A percentile compares a stretch with the other conserved stretches of the same genome.
Conservation (phyloP, 1,140 invertebrate species). For the Aleiodes sp. region DNA sequence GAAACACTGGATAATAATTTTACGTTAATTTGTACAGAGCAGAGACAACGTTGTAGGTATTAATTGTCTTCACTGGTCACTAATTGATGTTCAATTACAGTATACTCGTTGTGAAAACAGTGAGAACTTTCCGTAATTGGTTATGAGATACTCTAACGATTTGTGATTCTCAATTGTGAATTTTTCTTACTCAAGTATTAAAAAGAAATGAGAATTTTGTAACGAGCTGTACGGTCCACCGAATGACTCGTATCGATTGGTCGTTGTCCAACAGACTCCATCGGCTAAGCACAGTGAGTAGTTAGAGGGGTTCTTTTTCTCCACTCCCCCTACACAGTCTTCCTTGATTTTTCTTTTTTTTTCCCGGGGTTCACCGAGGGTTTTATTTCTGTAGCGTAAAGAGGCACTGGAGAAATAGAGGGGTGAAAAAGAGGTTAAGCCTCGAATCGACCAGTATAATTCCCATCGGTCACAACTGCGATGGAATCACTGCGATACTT, state of each 20-base stretch:
- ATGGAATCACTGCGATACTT: neutral
- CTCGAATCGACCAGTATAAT: neutral
- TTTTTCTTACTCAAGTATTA: conserved; percentile 6
- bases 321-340: conserved; percentile 20
- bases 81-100: conserved; percentile 50
- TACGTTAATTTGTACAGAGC: neutral
- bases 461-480: conserved; percentile 12
- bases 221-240: conserved; percentile 36
- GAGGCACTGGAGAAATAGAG: neutral
- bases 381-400: neutral
- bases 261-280: conserved; percentile 34
- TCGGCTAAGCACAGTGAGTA: conserved; percentile 15
- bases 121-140: neutral
- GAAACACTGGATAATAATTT: conserved; percentile 1
- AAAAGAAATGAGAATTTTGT: conserved; percentile 27
- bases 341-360: neutral
- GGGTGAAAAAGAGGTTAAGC: conserved; percentile 17
- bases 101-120: conserved; percentile 2
- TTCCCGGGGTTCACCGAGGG: conserved; percentile 11
- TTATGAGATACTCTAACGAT: no score
- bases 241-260: conserved; percentile 37
- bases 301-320: conserved; percentile 18
- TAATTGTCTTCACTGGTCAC: conserved; percentile 42
- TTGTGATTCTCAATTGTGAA: no score
- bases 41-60: conserved; percentile 19